Conservation (phyloP, 2,888 invertebrate species). For the Gymnosoma rotundatum region DNA sequence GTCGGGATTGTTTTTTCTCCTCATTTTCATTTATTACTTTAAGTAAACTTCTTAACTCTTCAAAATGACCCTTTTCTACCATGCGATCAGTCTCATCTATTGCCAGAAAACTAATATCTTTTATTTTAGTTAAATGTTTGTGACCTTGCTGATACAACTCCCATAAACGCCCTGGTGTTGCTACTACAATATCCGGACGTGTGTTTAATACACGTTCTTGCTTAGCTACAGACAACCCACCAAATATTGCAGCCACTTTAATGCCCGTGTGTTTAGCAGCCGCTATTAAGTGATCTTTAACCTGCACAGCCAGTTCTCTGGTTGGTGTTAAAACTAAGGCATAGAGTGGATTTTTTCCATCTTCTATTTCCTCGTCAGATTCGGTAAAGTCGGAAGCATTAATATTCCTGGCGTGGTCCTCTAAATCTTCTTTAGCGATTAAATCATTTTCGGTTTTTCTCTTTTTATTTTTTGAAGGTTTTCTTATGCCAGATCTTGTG, state of each 20-base stretch:
- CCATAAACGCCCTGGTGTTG: slow-evolving; percentile 98
- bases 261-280: slow-evolving; percentile 91
- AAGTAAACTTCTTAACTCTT: slow-evolving; percentile 92
- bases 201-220: slow-evolving; percentile 92
- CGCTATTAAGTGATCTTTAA: slow-evolving; percentile 91
- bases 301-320: slow-evolving; percentile 96
- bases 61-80: slow-evolving; percentile 98
- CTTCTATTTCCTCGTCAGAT: slow-evolving; percentile 72
- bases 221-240: slow-evolving; percentile 96
- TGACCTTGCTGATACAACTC: slow-evolving; percentile 92
- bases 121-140: slow-evolving; percentile 88
- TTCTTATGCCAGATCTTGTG: slow-evolving; percentile 78
- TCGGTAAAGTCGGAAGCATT: slow-evolving; percentile 25
- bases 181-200: slow-evolving; percentile 96
- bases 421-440: slow-evolving; percentile 76
- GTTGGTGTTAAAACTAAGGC: slow-evolving; percentile 97
- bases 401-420: slow-evolving; percentile 11
- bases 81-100: slow-evolving; percentile 99
- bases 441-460: slow-evolving; percentile 57
- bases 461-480: slow-evolving; percentile 72
- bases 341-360: slow-evolving; percentile 83
- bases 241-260: slow-evolving; percentile 92
- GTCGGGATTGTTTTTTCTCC: slow-evolving; percentile 85
- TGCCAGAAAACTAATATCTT: slow-evolving; percentile 91
- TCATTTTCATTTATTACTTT: slow-evolving; percentile 90